Conservation (phyloP, 2,888 invertebrate species). For the Stenichneumon culpator region DNA sequence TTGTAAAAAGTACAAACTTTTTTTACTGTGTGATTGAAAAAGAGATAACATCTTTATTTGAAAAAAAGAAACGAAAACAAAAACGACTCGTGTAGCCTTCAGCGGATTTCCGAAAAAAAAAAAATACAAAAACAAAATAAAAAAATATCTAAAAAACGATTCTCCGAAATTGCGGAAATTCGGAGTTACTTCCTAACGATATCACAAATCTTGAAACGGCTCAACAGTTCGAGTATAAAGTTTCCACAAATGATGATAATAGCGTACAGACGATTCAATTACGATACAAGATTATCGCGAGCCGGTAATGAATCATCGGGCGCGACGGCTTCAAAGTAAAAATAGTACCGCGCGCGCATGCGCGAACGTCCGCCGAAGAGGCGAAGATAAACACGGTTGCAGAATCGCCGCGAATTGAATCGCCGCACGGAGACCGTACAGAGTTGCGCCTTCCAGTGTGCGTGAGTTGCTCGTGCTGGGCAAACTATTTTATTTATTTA, state of each 20-base stretch:
- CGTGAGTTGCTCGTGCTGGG: neutral
- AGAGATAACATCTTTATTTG: too few relatives aligned
- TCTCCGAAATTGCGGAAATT: too few relatives aligned
- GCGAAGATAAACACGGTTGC: slow-evolving; percentile 18
- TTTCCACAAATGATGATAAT: slow-evolving; percentile 29
- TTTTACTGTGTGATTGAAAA: too few relatives aligned
- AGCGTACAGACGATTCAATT: slow-evolving; percentile 39
- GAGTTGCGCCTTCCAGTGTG: neutral
- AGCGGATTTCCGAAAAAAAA: too few relatives aligned
- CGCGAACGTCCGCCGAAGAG: neutral
- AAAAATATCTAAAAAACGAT: too few relatives aligned
- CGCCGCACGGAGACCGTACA: neutral
- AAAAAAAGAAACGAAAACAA: too few relatives aligned
- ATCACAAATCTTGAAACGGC: neutral
- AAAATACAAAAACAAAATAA: too few relatives aligned
- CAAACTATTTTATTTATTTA: neutral
- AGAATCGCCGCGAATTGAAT: slow-evolving; percentile 11
- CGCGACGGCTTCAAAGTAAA: slow-evolving; percentile 6
- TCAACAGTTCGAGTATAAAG: slow-evolving; percentile 4
- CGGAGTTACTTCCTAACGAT: too few relatives aligned
- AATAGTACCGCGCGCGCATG: neutral
- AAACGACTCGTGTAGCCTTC: too few relatives aligned
- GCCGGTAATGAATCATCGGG: slow-evolving; percentile 23
- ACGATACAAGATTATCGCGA: slow-evolving; percentile 23
- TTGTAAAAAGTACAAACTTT: too few relatives aligned